A percentile compares a stretch with the other conserved stretches of the same genome.
phyloP scores from a whole-genome alignment of 1,140 invertebrate genomes.

The Cyrtorhinus lividipennis region DNA sequence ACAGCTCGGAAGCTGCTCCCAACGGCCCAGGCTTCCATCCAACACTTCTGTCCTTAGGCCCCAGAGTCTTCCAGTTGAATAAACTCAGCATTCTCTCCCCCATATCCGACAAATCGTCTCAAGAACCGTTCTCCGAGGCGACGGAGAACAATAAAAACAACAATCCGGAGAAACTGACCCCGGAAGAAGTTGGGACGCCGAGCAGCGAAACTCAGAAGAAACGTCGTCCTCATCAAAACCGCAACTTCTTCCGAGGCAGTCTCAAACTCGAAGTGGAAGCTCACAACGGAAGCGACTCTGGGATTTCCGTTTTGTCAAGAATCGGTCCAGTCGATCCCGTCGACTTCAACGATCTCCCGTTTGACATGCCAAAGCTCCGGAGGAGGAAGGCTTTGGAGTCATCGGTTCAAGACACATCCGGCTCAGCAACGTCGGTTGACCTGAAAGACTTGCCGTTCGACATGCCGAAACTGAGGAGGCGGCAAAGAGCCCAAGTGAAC shows the following conservation, averaged over 20 bases:
- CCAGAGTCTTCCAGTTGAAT: slow-evolving; percentile 34
- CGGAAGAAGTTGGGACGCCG: slow-evolving; percentile 25
- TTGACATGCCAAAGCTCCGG: slow-evolving; percentile 78
- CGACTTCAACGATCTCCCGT: slow-evolving; percentile 60
- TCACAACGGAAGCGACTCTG: slow-evolving; percentile 66
- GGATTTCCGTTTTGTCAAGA: slow-evolving; percentile 62
- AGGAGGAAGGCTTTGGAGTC: slow-evolving; percentile 33
- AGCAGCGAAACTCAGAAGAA: slow-evolving; percentile 28
- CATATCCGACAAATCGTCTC: slow-evolving; percentile 79
- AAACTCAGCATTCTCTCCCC: slow-evolving; percentile 73
- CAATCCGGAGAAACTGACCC: slow-evolving; percentile 54
- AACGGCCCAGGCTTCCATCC: slow-evolving; percentile 25
- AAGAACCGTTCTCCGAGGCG: slow-evolving; percentile 62
- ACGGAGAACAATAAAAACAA: slow-evolving; percentile 64
- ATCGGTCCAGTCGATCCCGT: slow-evolving; percentile 26
- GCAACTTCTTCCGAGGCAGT: slow-evolving; percentile 56
- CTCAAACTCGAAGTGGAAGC: slow-evolving; percentile 48
- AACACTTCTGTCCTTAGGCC: slow-evolving; percentile 30
- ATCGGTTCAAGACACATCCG: slow-evolving; percentile 36
- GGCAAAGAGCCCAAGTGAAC: slow-evolving; percentile 32
- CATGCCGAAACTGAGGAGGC: slow-evolving; percentile 69
- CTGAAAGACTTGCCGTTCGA: slow-evolving; percentile 68
- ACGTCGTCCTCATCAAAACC: slow-evolving; percentile 51
- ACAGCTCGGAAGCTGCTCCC: slow-evolving; percentile 62
- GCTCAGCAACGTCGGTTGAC: slow-evolving; percentile 56